These are phyloP conservation scores for Doryteuthis pealeii DNA, from an alignment of 1,140 invertebrate genomes.

Conservation along the genomic window DNA sequence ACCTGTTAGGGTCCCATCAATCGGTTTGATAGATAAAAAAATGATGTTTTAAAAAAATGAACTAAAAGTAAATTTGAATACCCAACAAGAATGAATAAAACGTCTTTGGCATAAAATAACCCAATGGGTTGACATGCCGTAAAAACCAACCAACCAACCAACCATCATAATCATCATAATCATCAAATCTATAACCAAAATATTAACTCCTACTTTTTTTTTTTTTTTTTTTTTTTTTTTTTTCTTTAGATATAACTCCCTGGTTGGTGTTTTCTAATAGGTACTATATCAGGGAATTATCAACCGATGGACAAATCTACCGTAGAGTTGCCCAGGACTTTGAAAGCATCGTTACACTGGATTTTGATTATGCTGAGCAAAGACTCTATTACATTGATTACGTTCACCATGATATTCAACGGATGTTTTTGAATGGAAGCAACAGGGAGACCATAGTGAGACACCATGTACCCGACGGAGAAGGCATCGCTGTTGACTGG, in stretches of 20 bases:
- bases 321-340: slow-evolving; percentile 91
- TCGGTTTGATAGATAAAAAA: no score
- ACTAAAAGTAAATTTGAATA: no score
- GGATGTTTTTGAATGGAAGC: slow-evolving; percentile 65
- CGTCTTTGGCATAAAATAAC: no score
- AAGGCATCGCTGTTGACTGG: slow-evolving; percentile 98
- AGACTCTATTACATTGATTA: slow-evolving; percentile 94
- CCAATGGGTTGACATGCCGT: no score
- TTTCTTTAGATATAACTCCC: slow-evolving; percentile 67
- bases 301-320: slow-evolving; percentile 81
- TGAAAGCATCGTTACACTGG: slow-evolving; percentile 93
- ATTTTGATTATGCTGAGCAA: slow-evolving; percentile 84
- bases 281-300: slow-evolving; percentile 96
- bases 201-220: no score
- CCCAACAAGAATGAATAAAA: no score
- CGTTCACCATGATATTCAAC: slow-evolving; percentile 77
- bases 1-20: no score
- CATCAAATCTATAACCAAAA: no score
- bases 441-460: slow-evolving; percentile 78
- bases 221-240: slow-evolving; percentile 8
- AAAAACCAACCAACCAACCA: no score
- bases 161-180: no score
- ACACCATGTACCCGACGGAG: slow-evolving; percentile 90
- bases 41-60: no score
- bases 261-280: slow-evolving; percentile 98